Evolutionary conservation across 2,797 vertebrate genomes (phyloP).

Genomic region (Clarias laeviceps): DNA sequence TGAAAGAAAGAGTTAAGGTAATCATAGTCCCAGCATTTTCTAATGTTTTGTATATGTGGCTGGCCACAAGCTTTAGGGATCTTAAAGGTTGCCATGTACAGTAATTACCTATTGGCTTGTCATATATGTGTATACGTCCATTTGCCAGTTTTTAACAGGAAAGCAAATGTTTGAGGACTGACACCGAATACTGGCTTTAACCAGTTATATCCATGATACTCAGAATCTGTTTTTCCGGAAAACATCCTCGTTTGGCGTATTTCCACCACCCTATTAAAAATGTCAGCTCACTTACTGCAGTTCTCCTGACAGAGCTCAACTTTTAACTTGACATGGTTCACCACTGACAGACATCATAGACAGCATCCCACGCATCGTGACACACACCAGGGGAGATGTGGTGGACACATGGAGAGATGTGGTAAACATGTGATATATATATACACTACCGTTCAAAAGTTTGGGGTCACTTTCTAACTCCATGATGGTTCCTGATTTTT

Average conservation of each 20-base stretch:
- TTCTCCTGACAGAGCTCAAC: background rate
- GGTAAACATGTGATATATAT: background rate
- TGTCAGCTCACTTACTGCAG: background rate
- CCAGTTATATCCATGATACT: background rate
- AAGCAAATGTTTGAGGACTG: background rate
- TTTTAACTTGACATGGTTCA: background rate
- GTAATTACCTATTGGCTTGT: background rate
- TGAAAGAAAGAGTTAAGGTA: too few relatives aligned
- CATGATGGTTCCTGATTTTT: too few relatives aligned
- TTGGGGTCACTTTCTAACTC: too few relatives aligned
- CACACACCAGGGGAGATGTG: background rate
- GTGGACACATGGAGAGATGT: background rate
- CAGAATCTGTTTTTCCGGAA: background rate
- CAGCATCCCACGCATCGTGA: background rate
- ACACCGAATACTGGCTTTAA: background rate
- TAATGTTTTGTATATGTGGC: background rate
- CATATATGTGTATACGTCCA: background rate
- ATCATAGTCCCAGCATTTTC: too few relatives aligned
- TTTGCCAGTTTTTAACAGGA: background rate
- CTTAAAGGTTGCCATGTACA: background rate
- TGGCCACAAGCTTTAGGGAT: background rate
- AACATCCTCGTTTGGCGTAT: background rate
- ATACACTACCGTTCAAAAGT: too few relatives aligned
- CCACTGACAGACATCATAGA: background rate
- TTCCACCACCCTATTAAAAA: background rate